Base-by-base conservation (phyloP, 2,797 vertebrate genomes). In the Artibeus lituratus region DNA sequence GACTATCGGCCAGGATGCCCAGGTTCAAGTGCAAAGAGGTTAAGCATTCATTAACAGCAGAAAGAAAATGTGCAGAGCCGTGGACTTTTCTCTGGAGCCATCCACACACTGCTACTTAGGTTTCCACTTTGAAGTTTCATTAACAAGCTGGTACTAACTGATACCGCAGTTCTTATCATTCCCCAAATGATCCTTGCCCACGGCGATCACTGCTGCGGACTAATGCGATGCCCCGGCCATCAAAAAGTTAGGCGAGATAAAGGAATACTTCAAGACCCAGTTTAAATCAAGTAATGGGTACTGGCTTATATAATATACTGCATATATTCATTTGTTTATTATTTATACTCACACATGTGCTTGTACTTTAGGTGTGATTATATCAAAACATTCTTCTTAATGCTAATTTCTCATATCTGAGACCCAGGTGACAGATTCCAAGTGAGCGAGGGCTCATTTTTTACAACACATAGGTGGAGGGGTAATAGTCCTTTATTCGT, bases 61-160 rank as follows among this genome's bases (percentile, higher is more conserved):
- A 10, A 3, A 24, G 97, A 96, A 81, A 89, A 96, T 97, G 90
- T 57, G 87, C 77, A 51, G 83, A 97, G 95, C 42, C 0, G 0
- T 7, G 74, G 96, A 89, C 95, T 74, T 93, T 98, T 83, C 98
- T 98, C 97, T 81, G 93, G 94, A 98, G 97, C 97, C 86, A 95
- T 98, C 93, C 93, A 29, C 73, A 97, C 94, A 96, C 95, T 97
- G 96, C 94, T 88, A 49, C 94, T 97, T 93, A 90, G 93, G 94
- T 97, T 98, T 97, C 98, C 97, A 96, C 98, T 98, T 98, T 98
- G 97, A 98, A 98, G 98, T 97, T 98, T 98, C 98, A 98, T 98
- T 98, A 98, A 94, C 96, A 97, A 97, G 97, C 87, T 81, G 69
- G 97, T 94, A 91, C 98, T 97, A 98, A 97, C 97, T 94, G 98